Evolutionary conservation across 2,113 vertebrate species (phyloP), one percentile per base, ranked within the genome.

Genomic region (Oenanthe oenanthe): DNA sequence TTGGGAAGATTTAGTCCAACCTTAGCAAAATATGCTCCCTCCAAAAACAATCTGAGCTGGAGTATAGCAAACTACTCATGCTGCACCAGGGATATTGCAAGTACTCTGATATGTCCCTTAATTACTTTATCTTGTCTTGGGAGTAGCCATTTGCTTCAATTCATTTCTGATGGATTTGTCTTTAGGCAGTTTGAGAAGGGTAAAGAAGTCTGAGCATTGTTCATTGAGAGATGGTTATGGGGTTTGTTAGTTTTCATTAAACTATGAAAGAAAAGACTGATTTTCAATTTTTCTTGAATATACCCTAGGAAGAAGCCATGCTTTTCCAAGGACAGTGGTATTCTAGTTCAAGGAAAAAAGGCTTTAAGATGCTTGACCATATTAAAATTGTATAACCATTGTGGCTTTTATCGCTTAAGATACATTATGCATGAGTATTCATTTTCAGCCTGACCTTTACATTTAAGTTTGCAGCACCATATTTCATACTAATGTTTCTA

Each of bases 391-490:
- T 58, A 88, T 74, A 80, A 73, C 51, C 75, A 57, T 85, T 94
- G 73, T 21, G 34, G 74, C 81, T 96, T 93, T 92, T 95, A 78
- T 83, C 67, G 38, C 85, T 95, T 92, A 85, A 74, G 56, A 94
- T 95, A 67, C 48, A 95, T 95, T 88, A 93, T 94, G 67, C 56
- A 92, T 92, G 72, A 88, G 54, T 74, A 77, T 83, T 96, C 82
- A 48, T 79, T 96, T 85, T 85, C 89, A 85, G 81, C 43, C 56
- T 94, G 92, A 95, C 91, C 47, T 96, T 95, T 84, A 81, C 38
- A 76, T 53, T 88, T 47, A 85, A 77, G 71, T 57, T 31, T 57
- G 62, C 19, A 12, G 50, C n/a, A 31, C 63, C 80, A 34, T 78
- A 53, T 87, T 95, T 94, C 92, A 76, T 92, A 66, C 65, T 88